Conservation (phyloP, 2,797 vertebrate species). For the Tamandua tetradactyla region DNA sequence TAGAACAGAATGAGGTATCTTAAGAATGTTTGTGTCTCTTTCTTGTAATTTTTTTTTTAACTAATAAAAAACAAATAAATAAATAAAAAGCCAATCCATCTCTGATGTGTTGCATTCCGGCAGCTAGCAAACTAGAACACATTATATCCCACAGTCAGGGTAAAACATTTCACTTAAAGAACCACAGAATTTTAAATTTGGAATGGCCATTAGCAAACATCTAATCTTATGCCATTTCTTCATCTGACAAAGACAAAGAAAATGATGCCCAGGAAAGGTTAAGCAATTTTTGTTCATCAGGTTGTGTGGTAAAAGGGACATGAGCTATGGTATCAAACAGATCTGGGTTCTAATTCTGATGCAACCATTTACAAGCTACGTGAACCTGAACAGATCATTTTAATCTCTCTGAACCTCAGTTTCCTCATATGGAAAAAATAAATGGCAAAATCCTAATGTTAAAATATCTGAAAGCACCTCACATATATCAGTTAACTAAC, state of each 20-base stretch:
- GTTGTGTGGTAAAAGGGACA: background rate
- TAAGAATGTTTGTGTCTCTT: too few species aligned
- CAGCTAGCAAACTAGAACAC: too few species aligned
- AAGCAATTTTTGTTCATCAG: background rate
- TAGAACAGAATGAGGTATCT: too few species aligned
- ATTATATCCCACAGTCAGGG: background rate
- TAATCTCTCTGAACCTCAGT: conserved; percentile 28
- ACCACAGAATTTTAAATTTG: background rate
- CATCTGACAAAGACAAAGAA: background rate
- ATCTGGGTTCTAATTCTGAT: background rate
- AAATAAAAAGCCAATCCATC: too few species aligned
- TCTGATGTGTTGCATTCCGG: too few species aligned
- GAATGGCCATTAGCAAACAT: background rate
- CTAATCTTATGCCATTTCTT: background rate
- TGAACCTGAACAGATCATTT: conserved; percentile 5
- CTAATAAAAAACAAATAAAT: too few species aligned
- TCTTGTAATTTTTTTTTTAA: too few species aligned
- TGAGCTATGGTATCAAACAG: background rate
- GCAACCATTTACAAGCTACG: background rate
- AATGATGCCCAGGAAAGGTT: background rate
- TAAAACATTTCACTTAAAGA: conserved; percentile 17
- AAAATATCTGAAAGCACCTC: background rate
- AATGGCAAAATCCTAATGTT: background rate
- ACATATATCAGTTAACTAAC: background rate
- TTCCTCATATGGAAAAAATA: background rate